Percentiles rank a stretch among this genome's conserved stretches.
Evolutionary conservation across 1,140 invertebrate genomes (phyloP).

Genomic region (Ridgeia piscesae): DNA sequence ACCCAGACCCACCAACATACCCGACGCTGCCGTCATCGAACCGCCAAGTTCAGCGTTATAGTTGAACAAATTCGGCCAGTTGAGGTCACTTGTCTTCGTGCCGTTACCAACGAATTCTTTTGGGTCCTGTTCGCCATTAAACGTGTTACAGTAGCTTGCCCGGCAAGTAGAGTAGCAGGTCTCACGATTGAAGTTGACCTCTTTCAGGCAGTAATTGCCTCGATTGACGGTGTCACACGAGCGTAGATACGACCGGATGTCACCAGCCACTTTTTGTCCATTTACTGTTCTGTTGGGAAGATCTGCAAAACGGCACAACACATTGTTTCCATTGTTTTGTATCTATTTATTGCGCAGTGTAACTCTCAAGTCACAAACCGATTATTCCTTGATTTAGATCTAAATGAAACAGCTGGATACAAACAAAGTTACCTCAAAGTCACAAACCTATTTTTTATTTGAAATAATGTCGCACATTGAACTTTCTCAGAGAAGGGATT

Average conservation of each 20-base stretch:
- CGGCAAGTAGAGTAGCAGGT: background rate
- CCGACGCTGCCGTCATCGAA: background rate
- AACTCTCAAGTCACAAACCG: too few species aligned
- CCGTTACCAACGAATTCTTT: background rate
- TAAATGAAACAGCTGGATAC: too few species aligned
- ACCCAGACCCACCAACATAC: background rate
- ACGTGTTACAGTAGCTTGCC: background rate
- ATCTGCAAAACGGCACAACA: background rate
- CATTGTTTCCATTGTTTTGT: background rate
- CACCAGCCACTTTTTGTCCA: background rate
- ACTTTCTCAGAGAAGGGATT: too few species aligned
- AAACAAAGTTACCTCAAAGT: too few species aligned
- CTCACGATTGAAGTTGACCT: background rate
- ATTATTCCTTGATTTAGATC: too few species aligned
- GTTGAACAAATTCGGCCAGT: background rate
- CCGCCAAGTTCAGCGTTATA: background rate
- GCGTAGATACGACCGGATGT: background rate
- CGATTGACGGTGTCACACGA: background rate
- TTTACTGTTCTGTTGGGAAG: background rate
- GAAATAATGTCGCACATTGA: too few species aligned
- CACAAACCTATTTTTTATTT: too few species aligned
- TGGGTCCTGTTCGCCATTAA: background rate
- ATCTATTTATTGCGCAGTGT: too few species aligned
- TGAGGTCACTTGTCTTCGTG: background rate
- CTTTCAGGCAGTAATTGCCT: background rate